Evolutionary conservation across 2,113 vertebrate genomes (phyloP).

Genomic region (Gymnobelideus leadbeateri): DNA sequence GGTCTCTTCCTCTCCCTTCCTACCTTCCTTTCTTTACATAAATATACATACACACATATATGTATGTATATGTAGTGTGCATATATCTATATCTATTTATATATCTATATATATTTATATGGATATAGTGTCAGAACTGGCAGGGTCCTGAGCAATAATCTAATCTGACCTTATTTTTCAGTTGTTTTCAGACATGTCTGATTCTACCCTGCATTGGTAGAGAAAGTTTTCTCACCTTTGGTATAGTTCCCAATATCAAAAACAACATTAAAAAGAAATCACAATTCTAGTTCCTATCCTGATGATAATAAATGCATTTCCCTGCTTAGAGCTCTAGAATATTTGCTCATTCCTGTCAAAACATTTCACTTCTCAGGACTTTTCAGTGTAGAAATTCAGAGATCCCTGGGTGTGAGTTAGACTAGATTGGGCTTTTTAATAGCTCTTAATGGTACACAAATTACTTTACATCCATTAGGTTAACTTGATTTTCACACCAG

Average conservation of each 20-base stretch:
- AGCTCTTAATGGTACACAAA: background rate
- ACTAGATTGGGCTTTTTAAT: background rate
- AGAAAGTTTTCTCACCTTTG: background rate
- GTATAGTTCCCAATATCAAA: background rate
- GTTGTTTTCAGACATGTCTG: background rate
- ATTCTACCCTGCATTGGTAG: background rate
- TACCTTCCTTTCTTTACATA: background rate
- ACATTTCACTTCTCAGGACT: background rate
- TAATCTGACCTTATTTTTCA: background rate
- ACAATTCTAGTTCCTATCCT: background rate
- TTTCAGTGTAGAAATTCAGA: background rate
- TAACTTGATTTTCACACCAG: background rate
- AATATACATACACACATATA: no score
- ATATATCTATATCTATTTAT: no score
- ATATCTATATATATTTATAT: no score
- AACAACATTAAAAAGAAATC: background rate
- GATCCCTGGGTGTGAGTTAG: background rate
- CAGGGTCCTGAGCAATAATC: background rate
- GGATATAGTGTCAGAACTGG: no score
- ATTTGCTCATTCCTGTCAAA: background rate
- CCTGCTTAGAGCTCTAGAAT: background rate
- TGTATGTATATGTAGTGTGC: no score
- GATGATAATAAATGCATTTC: background rate
- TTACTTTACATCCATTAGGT: background rate
- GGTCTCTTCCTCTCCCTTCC: background rate